Percentiles rank a stretch among this genome's conserved stretches.
phyloP scores from a whole-genome alignment of 2,888 invertebrate genomes.

The Agrotis segetum region DNA sequence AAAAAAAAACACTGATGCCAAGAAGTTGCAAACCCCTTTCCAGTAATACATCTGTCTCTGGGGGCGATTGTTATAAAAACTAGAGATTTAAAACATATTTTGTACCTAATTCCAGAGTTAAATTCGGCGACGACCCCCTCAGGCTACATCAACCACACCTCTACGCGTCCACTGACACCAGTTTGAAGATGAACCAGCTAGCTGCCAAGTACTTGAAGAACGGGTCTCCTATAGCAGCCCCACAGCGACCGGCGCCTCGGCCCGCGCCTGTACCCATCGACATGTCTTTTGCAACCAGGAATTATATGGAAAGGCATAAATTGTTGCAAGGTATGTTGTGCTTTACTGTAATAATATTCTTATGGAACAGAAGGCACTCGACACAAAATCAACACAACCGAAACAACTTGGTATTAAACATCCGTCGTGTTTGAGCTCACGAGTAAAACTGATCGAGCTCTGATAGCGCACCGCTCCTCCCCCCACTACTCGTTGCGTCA shows the following conservation, averaged over 20 bases:
- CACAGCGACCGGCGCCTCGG: constrained; percentile 60
- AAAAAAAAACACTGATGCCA: too few relatives aligned
- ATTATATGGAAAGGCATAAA: constrained; percentile 93
- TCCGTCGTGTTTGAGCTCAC: too few relatives aligned
- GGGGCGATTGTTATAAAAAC: too few relatives aligned
- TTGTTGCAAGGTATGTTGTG: constrained; percentile 86
- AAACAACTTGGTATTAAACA: too few relatives aligned
- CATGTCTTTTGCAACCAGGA: constrained; percentile 93
- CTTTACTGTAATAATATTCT: neutral
- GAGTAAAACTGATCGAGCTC: too few relatives aligned
- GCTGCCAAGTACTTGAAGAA: constrained; percentile 86
- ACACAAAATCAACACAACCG: too few relatives aligned
- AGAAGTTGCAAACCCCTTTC: too few relatives aligned
- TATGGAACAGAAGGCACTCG: too few relatives aligned
- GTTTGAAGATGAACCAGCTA: constrained; percentile 88
- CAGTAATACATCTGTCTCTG: too few relatives aligned
- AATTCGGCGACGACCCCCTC: constrained; percentile 85
- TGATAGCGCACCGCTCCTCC: too few relatives aligned
- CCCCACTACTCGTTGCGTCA: too few relatives aligned
- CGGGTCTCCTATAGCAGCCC: constrained; percentile 49
- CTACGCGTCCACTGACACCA: constrained; percentile 81
- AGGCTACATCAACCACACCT: constrained; percentile 77
- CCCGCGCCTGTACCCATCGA: constrained; percentile 84
- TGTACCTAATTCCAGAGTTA: constrained; percentile 78
- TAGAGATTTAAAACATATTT: too few relatives aligned